Conservation (phyloP, 2,888 invertebrate species). For the Xestia rhomboidea region DNA sequence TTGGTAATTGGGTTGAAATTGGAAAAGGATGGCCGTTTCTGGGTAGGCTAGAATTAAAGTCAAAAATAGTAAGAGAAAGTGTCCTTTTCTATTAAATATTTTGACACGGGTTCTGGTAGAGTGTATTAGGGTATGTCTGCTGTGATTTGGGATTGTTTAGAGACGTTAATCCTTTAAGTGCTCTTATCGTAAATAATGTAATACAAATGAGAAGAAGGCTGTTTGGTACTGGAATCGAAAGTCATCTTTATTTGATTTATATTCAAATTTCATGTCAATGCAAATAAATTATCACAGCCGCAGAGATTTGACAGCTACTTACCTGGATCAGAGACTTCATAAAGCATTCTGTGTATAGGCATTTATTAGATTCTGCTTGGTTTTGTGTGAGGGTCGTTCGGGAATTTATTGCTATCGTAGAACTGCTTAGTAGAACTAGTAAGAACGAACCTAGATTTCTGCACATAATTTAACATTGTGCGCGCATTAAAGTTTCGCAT, state of each 20-base stretch:
- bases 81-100: constrained; percentile 11
- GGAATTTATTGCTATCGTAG: too few species aligned
- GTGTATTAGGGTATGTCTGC: not conserved
- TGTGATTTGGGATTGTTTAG: not conserved
- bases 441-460: too few species aligned
- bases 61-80: constrained; percentile 1
- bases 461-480: not conserved
- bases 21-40: not conserved
- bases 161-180: constrained; percentile 1
- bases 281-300: not conserved
- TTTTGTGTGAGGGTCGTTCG: not conserved
- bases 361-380: not conserved
- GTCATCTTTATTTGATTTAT: not conserved
- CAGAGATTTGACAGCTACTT: not conserved
- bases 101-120: constrained; percentile 30
- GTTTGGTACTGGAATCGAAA: not conserved
- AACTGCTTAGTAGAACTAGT: too few species aligned
- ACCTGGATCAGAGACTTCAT: not conserved
- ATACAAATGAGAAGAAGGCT: not conserved
- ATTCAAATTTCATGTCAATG: not conserved
- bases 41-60: not conserved
- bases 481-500: not conserved
- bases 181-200: not conserved
- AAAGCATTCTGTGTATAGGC: not conserved
- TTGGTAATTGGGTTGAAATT: constrained; percentile 24